phyloP scores from a whole-genome alignment of 2,113 vertebrate species.

The Gymnocephalus cernua region DNA sequence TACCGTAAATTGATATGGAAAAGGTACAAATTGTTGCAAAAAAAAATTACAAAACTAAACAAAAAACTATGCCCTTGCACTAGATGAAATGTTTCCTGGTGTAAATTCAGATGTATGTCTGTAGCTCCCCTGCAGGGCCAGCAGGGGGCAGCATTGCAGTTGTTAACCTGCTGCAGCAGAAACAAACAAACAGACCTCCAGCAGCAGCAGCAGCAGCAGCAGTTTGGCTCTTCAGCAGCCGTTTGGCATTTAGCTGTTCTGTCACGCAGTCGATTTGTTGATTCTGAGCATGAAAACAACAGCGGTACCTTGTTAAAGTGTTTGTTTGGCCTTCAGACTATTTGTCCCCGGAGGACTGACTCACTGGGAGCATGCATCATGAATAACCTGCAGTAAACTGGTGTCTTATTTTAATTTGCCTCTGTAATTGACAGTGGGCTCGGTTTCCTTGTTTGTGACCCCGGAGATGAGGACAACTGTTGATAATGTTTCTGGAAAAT shows the following conservation, averaged over 20 bases:
- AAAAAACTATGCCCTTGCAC: no score
- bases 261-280: conserved; percentile 65
- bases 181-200: not conserved
- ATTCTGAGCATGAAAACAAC: conserved; percentile 61
- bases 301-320: conserved; percentile 62
- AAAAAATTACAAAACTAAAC: no score
- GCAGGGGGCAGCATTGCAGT: conserved; percentile 66
- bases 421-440: conserved; percentile 55
- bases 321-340: conserved; percentile 54
- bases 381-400: conserved; percentile 56
- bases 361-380: conserved; percentile 9
- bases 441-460: conserved; percentile 42
- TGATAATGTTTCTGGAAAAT: conserved; percentile 57
- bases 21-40: no score
- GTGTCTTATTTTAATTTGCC: conserved; percentile 50
- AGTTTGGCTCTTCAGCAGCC: conserved; percentile 25
- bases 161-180: not conserved
- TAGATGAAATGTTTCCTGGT: not conserved
- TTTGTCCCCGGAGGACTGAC: conserved; percentile 36
- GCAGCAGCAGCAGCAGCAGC: conserved; percentile 30
- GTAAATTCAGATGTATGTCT: not conserved
- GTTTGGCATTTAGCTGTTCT: conserved; percentile 57
- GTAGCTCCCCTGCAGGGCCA: conserved; percentile 27
- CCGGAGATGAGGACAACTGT: conserved; percentile 30
- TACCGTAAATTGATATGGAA: no score